Base-by-base conservation (phyloP, 1,140 invertebrate genomes). In the Macrotrachela quadricornifera region DNA sequence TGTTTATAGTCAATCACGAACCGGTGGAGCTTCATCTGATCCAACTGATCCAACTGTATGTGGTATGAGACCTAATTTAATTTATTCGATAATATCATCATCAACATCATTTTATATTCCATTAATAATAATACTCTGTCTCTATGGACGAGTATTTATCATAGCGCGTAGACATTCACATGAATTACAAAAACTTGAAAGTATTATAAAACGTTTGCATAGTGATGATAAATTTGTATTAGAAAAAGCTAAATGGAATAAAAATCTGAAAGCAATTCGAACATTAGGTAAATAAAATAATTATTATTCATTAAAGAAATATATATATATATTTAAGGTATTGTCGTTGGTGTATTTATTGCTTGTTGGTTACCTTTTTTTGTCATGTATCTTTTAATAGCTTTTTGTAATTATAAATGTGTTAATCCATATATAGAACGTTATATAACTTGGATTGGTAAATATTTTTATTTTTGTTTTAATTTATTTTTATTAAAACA, bases 91-190 rank as follows among this genome's bases (percentile, higher is more conserved):
- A 36, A 82, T 94, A 12, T 94, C 87, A 48, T 95, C 90, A 59
- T 87, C 85, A 69, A 88, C 96, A 69, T 91, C 84, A 55, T 95
- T 94, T 73, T 91, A 86, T 68, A 75, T 94, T 59, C 91, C 90
- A 8, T 92, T 87, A 16, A 80, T 92, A 61, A 73, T 82, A 79
- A 73, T 91, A 92, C 55, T 88, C 80, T 82, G 78, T 80, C 90
- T 90, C 1, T 71, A 71, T 52, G 53, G 38, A 36, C 15, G 42
- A 37, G 49, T 54, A 17, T 54, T 44, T 40, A 16, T 48, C 38
- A 38, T 49, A 14, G 53, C 53, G 6, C 38, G 39, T 17, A 38
- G 18, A 15, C 53, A 53, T 30, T 30, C 21, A 30, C 2, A 4
- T 30, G 21, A 30, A 30, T 30, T 30, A 30, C 21, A 30, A 30